Conservation (phyloP, 2,888 invertebrate species). For the Gymnoscelis rufifasciata region DNA sequence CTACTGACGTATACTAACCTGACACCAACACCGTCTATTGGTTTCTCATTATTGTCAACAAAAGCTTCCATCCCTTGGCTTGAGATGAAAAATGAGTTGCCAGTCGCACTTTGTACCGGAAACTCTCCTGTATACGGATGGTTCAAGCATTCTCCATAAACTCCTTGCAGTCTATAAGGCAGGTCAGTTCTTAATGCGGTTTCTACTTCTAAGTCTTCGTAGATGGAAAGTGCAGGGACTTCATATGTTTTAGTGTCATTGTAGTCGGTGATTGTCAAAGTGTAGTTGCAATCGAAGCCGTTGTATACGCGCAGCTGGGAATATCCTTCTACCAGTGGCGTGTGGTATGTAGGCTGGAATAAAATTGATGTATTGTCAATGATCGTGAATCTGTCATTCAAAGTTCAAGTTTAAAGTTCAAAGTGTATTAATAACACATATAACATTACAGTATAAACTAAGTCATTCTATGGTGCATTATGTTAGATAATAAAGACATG, state of each 20-base stretch:
- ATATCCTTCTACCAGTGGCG: constrained; percentile 76
- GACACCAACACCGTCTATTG: constrained; percentile 56
- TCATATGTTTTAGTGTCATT: constrained; percentile 32
- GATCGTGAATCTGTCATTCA: too few relatives aligned
- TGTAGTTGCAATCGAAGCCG: constrained; percentile 78
- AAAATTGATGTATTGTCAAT: too few relatives aligned
- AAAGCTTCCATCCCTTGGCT: constrained; percentile 47
- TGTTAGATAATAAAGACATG: too few relatives aligned
- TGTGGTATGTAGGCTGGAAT: constrained; percentile 78
- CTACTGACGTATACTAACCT: too few relatives aligned
- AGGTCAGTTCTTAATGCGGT: too few relatives aligned
- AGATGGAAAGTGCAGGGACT: constrained; percentile 56
- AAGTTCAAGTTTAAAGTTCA: too few relatives aligned
- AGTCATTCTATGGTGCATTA: too few relatives aligned
- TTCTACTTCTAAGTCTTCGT: constrained; percentile 62
- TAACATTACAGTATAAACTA: too few relatives aligned
- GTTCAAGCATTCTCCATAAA: constrained; percentile 41
- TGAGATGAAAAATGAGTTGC: constrained; percentile 63
- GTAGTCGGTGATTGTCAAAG: constrained; percentile 41
- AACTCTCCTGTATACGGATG: constrained; percentile 43
- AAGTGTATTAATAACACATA: too few relatives aligned
- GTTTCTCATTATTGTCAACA: constrained; percentile 66
- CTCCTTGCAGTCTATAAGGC: constrained; percentile 56
- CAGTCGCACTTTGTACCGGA: constrained; percentile 50
- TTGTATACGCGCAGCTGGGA: constrained; percentile 86